These are phyloP conservation scores for Pipra filicauda DNA, from an alignment of 2,113 vertebrate species.

Conservation along the genomic window DNA sequence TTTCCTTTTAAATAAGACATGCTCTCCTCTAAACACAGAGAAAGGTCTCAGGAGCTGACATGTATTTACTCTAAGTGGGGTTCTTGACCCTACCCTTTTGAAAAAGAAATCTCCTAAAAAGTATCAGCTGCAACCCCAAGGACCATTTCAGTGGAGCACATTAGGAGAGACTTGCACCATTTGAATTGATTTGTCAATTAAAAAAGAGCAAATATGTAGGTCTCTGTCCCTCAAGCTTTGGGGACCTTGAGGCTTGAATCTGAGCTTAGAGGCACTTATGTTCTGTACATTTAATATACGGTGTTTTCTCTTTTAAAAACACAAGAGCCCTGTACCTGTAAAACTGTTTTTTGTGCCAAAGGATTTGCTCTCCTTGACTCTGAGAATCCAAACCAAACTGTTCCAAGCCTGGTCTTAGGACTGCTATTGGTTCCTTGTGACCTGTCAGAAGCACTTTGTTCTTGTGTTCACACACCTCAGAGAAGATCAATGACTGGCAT, in stretches of 20 bases:
- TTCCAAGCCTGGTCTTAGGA: background rate
- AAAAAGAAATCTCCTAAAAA: background rate
- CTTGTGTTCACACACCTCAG: background rate
- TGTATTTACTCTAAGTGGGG: slow-evolving; percentile 2
- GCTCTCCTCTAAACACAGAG: slow-evolving; percentile 2
- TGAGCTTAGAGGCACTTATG: background rate
- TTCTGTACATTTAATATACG: background rate
- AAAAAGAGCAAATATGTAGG: background rate
- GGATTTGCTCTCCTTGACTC: background rate
- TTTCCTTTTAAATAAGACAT: slow-evolving; percentile 64
- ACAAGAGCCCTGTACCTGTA: background rate
- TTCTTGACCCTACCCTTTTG: background rate
- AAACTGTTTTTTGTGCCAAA: background rate
- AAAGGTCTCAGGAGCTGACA: background rate
- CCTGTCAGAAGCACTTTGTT: background rate
- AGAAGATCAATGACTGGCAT: background rate
- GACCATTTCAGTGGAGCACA: background rate
- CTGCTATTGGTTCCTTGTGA: background rate
- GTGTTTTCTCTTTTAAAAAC: background rate
- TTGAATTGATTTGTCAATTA: background rate
- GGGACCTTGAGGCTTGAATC: background rate
- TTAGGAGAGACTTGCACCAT: background rate
- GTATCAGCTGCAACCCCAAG: background rate
- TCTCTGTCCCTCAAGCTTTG: background rate
- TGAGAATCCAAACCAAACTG: background rate